Conservation (phyloP, 2,797 vertebrate genomes). For the Labroides dimidiatus region DNA sequence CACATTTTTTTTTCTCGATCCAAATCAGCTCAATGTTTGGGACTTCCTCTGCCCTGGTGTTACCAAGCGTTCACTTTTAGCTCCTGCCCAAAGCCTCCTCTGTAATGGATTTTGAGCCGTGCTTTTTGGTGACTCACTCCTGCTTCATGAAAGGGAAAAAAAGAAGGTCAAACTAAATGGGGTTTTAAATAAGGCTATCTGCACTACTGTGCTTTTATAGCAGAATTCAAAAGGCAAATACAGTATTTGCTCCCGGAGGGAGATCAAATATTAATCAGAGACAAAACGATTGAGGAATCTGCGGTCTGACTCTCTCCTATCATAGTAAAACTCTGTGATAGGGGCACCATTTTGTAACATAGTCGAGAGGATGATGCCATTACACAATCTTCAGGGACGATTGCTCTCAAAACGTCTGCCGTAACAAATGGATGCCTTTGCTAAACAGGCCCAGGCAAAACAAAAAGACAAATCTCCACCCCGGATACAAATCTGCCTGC, state of each 20-base stretch:
- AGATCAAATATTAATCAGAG: slow-evolving; percentile 37
- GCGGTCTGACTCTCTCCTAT: slow-evolving; percentile 15
- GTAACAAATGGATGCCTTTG: slow-evolving; percentile 48
- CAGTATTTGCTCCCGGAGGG: slow-evolving; percentile 44
- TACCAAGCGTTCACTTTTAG: slow-evolving; percentile 56
- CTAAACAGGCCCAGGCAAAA: slow-evolving; percentile 40
- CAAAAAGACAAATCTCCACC: slow-evolving; percentile 34
- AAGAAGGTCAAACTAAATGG: slow-evolving; percentile 74
- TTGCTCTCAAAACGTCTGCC: slow-evolving; percentile 50
- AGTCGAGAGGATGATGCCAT: slow-evolving; percentile 49
- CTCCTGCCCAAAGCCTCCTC: slow-evolving; percentile 56
- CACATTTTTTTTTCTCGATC: slow-evolving; percentile 49
- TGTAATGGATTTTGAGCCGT: slow-evolving; percentile 68
- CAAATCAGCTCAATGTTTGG: slow-evolving; percentile 63
- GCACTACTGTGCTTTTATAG: slow-evolving; percentile 48
- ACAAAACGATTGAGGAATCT: slow-evolving; percentile 27
- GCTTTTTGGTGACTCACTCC: slow-evolving; percentile 72
- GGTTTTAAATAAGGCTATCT: slow-evolving; percentile 69
- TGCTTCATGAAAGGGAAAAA: slow-evolving; percentile 59
- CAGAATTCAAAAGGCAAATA: slow-evolving; percentile 52
- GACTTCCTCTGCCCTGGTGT: slow-evolving; percentile 43
- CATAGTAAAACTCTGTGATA: slow-evolving; percentile 24
- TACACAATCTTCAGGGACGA: slow-evolving; percentile 48
- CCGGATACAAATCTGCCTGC: slow-evolving; percentile 35
- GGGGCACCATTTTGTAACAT: slow-evolving; percentile 30